Conservation (phyloP, 2,888 invertebrate species). For the Synergus umbraculus region DNA sequence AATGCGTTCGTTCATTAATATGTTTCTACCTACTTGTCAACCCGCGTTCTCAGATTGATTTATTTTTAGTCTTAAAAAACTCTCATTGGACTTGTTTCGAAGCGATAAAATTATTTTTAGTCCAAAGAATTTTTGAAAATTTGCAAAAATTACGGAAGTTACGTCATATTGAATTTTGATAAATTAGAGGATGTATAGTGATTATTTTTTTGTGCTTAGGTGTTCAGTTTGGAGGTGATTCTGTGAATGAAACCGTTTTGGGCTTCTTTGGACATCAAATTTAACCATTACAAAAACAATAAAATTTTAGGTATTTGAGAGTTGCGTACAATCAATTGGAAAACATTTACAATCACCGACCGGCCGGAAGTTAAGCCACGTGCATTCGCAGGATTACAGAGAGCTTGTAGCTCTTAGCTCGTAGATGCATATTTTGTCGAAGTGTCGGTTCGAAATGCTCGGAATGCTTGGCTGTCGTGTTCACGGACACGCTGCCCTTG, state of each 20-base stretch:
- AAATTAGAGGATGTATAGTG: too few species aligned
- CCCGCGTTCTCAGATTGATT: neutral
- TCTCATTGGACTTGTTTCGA: too few species aligned
- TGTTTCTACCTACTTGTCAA: constrained; percentile 19
- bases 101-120: too few species aligned
- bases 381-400: neutral
- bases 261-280: too few species aligned
- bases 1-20: constrained; percentile 14
- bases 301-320: too few species aligned
- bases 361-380: neutral
- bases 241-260: too few species aligned
- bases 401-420: constrained; percentile 4
- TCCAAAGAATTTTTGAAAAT: too few species aligned
- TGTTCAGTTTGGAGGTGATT: too few species aligned
- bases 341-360: neutral
- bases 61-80: neutral
- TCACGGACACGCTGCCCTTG: constrained; percentile 49
- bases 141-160: too few species aligned
- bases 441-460: constrained; percentile 45
- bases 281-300: too few species aligned
- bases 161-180: too few species aligned
- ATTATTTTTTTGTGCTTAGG: too few species aligned
- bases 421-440: constrained; percentile 39
- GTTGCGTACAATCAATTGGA: neutral
- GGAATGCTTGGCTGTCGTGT: constrained; percentile 55